Conservation (phyloP, 2,797 vertebrate species). For the Rhyacichthys aspro region DNA sequence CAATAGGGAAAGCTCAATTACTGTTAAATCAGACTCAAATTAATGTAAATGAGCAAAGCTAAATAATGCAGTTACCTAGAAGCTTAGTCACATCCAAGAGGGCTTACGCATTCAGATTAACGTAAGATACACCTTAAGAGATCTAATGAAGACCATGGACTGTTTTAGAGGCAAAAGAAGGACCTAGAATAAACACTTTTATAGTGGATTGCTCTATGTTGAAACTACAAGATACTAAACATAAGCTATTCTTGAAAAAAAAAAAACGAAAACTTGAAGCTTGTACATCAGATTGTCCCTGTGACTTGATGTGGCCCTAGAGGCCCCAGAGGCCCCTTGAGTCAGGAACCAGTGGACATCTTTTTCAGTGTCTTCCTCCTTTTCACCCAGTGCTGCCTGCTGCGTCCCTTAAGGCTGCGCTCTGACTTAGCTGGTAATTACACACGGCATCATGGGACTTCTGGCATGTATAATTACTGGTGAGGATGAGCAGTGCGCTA, state of each 20-base stretch:
- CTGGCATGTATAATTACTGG: constrained; percentile 77
- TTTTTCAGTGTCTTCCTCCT: constrained; percentile 23
- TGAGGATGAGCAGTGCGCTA: constrained; percentile 60
- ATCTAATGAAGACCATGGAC: no score
- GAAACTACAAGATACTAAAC: constrained; percentile 29
- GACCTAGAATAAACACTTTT: no score
- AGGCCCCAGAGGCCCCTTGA: constrained; percentile 28
- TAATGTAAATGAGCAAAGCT: no score
- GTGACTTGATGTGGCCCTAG: constrained; percentile 32
- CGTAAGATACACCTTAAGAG: no score
- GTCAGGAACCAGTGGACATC: constrained; percentile 47
- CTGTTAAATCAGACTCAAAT: neutral
- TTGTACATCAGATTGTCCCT: constrained; percentile 33
- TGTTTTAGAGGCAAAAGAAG: no score
- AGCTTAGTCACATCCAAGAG: no score
- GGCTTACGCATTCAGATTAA: no score
- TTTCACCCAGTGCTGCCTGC: constrained; percentile 45
- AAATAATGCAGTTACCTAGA: no score
- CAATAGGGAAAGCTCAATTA: neutral
- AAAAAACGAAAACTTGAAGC: constrained; percentile 10
- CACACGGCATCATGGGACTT: constrained; percentile 75
- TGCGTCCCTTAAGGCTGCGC: constrained; percentile 61
- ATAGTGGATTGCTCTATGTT: no score
- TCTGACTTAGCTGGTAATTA: constrained; percentile 76
- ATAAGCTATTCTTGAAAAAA: constrained; percentile 19